Evolutionary conservation across 2,888 invertebrate genomes (phyloP).

Genomic region (Eilema depressum): DNA sequence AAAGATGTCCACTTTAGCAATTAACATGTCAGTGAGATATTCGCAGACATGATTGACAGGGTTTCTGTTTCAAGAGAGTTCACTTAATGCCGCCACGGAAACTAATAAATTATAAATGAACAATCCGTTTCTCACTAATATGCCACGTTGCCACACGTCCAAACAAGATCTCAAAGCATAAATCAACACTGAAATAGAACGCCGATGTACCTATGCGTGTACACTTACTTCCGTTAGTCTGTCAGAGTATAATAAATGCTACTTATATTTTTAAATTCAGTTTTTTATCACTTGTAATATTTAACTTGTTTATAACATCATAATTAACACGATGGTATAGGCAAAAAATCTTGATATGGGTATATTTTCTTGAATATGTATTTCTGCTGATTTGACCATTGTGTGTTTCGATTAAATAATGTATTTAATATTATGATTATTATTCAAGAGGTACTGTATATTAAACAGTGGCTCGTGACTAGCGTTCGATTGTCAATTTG

Average conservation of each 20-base stretch:
- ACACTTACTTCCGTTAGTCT: slow-evolving; percentile 75
- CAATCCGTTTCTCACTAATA: slow-evolving; percentile 75
- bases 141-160: slow-evolving; percentile 74
- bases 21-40: slow-evolving; percentile 39
- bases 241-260: slow-evolving; percentile 58
- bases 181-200: slow-evolving; percentile 83
- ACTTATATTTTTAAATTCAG: slow-evolving; percentile 66
- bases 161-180: slow-evolving; percentile 70
- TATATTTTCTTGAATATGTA: not conserved
- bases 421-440: slow-evolving; percentile 65
- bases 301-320: not conserved
- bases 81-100: slow-evolving; percentile 60
- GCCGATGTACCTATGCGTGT: slow-evolving; percentile 59
- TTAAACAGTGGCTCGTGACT: slow-evolving; percentile 76
- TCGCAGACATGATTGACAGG: slow-evolving; percentile 57
- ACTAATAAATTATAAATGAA: slow-evolving; percentile 73
- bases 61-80: slow-evolving; percentile 55
- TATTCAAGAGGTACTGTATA: slow-evolving; percentile 74
- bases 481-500: slow-evolving; percentile 77
- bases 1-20: slow-evolving; percentile 29
- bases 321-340: not conserved
- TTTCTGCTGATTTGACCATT: not conserved
- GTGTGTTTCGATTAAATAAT: not conserved
- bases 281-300: slow-evolving; percentile 50
- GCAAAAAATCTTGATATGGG: not conserved